phyloP scores from a whole-genome alignment of 2,113 vertebrate genomes.

The Lanius ludovicianus region DNA sequence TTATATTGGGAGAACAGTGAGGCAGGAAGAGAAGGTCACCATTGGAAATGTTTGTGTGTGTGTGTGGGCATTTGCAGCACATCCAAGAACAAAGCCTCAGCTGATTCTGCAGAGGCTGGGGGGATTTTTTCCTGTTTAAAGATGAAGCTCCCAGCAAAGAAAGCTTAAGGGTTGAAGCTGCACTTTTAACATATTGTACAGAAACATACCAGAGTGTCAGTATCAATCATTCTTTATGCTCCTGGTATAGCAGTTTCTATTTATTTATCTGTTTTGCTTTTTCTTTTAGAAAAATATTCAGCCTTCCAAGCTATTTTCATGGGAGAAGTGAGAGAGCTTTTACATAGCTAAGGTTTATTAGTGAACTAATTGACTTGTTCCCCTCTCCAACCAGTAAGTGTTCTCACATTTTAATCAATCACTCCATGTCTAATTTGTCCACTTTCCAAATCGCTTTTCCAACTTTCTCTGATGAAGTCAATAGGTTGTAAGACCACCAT shows the following conservation, averaged over 20 bases:
- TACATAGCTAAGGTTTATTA: neutral
- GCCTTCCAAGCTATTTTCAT: neutral
- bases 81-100: neutral
- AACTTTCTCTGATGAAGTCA: conserved; percentile 57
- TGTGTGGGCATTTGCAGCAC: neutral
- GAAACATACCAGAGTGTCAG: neutral
- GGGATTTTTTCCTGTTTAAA: neutral
- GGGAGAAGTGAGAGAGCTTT: neutral
- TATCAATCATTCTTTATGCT: neutral
- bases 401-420: conserved; percentile 40
- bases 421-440: conserved; percentile 35
- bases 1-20: neutral
- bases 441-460: conserved; percentile 72
- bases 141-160: neutral
- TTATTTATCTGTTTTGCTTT: neutral
- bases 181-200: neutral
- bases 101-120: neutral
- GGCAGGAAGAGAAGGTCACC: neutral
- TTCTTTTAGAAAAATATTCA: neutral
- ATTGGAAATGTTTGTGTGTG: neutral
- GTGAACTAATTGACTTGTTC: conserved; percentile 22
- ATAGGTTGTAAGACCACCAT: conserved; percentile 46
- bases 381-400: neutral
- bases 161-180: neutral
- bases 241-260: neutral